Evolutionary conservation across 2,888 invertebrate genomes (phyloP).

Genomic region (Scaptomyza flava): DNA sequence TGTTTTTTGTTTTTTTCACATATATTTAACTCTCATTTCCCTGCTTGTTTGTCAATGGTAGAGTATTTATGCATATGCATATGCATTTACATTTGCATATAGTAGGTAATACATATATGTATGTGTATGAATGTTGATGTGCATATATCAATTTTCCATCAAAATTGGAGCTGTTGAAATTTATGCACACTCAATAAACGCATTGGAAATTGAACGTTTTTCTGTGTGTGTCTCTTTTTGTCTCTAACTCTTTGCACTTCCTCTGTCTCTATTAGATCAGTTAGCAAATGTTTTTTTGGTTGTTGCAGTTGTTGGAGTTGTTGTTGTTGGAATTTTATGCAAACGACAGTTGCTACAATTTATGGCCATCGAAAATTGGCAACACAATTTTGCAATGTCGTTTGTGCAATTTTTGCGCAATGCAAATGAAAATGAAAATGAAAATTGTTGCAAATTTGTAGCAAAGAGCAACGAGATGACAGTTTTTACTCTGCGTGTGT

Average conservation of each 20-base stretch:
- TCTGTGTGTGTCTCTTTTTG: neutral
- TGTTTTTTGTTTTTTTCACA: slow-evolving; percentile 1
- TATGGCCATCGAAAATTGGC: slow-evolving; percentile 63
- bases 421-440: slow-evolving; percentile 49
- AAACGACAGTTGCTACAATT: slow-evolving; percentile 77
- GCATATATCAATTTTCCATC: slow-evolving; percentile 53
- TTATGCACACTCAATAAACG: slow-evolving; percentile 65
- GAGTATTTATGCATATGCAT: slow-evolving; percentile 15
- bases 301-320: too few species aligned
- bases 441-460: slow-evolving; percentile 44
- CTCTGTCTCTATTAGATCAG: slow-evolving; percentile 33
- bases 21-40: slow-evolving; percentile 3
- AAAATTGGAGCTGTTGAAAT: slow-evolving; percentile 49
- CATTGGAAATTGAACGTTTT: slow-evolving; percentile 60
- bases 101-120: neutral
- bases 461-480: slow-evolving; percentile 16
- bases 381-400: slow-evolving; percentile 48
- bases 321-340: slow-evolving; percentile 59
- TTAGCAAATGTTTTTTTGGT: slow-evolving; percentile 24
- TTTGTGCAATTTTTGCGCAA: slow-evolving; percentile 64
- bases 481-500: neutral
- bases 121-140: slow-evolving; percentile 3
- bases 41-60: slow-evolving; percentile 13
- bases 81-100: neutral
- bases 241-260: too few species aligned